phyloP scores from a whole-genome alignment of 2,888 invertebrate species.

The Cantharis lateralis region DNA sequence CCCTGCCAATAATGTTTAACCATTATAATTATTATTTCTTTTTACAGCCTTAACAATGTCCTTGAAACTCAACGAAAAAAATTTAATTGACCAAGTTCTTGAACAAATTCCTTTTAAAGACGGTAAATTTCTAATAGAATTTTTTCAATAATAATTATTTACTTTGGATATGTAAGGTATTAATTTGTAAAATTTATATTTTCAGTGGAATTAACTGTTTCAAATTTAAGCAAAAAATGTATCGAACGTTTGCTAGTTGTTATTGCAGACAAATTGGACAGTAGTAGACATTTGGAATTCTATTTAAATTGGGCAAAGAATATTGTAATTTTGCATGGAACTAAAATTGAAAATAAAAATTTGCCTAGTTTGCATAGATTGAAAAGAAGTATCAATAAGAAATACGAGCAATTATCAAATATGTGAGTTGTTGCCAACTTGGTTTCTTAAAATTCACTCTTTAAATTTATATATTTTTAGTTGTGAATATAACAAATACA shows the following conservation, averaged over 20 bases:
- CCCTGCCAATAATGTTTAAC: background rate
- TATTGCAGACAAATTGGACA: slow-evolving; percentile 74
- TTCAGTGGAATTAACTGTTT: slow-evolving; percentile 77
- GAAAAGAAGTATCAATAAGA: slow-evolving; percentile 78
- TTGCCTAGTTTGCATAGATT: slow-evolving; percentile 71
- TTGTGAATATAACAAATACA: slow-evolving; percentile 89
- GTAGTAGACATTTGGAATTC: slow-evolving; percentile 84
- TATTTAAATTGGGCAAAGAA: slow-evolving; percentile 80
- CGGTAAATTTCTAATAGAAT: slow-evolving; percentile 52
- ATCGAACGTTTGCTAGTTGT: slow-evolving; percentile 74
- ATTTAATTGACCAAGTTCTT: slow-evolving; percentile 76
- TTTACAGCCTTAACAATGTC: slow-evolving; percentile 79
- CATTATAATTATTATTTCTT: background rate
- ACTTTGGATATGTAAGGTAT: slow-evolving; percentile 35
- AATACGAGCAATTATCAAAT: slow-evolving; percentile 80
- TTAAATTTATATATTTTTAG: slow-evolving; percentile 57
- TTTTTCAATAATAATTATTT: slow-evolving; percentile 21
- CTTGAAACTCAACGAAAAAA: slow-evolving; percentile 80
- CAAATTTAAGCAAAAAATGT: slow-evolving; percentile 73
- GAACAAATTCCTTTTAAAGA: slow-evolving; percentile 79
- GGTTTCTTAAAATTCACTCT: background rate
- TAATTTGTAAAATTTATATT: background rate
- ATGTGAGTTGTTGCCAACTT: slow-evolving; percentile 66
- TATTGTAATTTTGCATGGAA: slow-evolving; percentile 69
- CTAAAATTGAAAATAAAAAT: slow-evolving; percentile 61